phyloP scores from a whole-genome alignment of 1,140 invertebrate species.

The Apolygus lucorum region DNA sequence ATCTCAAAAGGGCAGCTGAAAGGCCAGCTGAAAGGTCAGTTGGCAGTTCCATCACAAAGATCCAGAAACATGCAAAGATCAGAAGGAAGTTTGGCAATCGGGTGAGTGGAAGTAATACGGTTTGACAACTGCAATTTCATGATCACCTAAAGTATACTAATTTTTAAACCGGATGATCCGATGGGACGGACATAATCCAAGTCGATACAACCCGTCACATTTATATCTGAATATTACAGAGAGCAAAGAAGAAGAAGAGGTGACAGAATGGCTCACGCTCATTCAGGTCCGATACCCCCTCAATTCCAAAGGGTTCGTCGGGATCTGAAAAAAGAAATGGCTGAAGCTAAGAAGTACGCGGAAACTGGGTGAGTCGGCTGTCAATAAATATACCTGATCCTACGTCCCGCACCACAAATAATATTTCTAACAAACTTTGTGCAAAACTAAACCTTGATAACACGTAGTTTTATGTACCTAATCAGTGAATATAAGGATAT shows the following conservation, averaged over 20 bases:
- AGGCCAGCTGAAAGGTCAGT: background rate
- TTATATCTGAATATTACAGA: background rate
- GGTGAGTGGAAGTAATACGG: too few relatives aligned
- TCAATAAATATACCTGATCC: too few relatives aligned
- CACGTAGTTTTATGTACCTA: too few relatives aligned
- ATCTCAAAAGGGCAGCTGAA: too few relatives aligned
- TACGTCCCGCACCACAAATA: too few relatives aligned
- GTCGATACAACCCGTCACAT: too few relatives aligned
- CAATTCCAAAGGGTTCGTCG: background rate
- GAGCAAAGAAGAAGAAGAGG: background rate
- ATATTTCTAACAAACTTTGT: too few relatives aligned
- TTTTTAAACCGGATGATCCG: background rate
- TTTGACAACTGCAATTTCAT: too few relatives aligned
- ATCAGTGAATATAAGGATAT: too few relatives aligned
- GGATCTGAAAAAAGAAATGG: slow-evolving; percentile 9
- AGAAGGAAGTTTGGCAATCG: background rate
- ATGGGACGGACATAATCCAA: background rate
- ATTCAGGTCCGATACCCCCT: background rate
- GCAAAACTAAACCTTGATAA: too few relatives aligned
- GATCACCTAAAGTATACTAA: too few relatives aligned
- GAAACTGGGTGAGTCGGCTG: slow-evolving; percentile 8
- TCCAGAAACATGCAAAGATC: background rate
- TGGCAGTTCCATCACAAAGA: background rate
- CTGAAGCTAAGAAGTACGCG: background rate
- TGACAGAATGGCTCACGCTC: background rate